These are phyloP conservation scores for Chaenogobius annularis DNA, from an alignment of 2,113 vertebrate species.

Conservation along the genomic window DNA sequence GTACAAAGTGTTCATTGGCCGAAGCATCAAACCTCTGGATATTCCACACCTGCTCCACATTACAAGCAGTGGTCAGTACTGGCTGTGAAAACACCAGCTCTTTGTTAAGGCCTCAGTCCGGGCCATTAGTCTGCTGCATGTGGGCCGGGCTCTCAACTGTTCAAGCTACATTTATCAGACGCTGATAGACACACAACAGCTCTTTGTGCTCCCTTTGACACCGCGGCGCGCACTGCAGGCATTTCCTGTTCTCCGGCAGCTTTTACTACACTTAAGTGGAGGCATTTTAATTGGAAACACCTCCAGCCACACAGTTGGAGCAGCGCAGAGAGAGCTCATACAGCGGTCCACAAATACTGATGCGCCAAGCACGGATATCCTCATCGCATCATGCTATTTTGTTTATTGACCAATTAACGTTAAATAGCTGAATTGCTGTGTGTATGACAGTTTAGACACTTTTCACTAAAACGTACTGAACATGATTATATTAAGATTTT, in stretches of 20 bases:
- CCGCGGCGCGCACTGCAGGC: conserved; percentile 51
- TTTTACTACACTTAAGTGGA: conserved; percentile 70
- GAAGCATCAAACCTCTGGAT: conserved; percentile 75
- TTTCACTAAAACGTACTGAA: too few species aligned
- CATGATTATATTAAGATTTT: too few species aligned
- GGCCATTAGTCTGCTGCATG: conserved; percentile 58
- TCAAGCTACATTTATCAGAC: conserved; percentile 68
- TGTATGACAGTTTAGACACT: too few species aligned
- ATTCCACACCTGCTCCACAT: conserved; percentile 76
- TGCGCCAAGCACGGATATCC: conserved; percentile 16
- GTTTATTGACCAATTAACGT: too few species aligned
- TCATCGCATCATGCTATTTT: conserved; percentile 20
- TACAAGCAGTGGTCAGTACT: conserved; percentile 59
- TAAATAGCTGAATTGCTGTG: too few species aligned
- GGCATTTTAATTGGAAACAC: conserved; percentile 77
- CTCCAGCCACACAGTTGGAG: conserved; percentile 47
- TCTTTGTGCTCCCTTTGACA: conserved; percentile 67
- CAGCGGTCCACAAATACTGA: conserved; percentile 36
- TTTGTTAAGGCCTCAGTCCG: conserved; percentile 58
- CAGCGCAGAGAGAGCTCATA: conserved; percentile 32
- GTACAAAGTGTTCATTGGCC: conserved; percentile 63
- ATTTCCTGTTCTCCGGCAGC: conserved; percentile 65
- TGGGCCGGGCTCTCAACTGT: conserved; percentile 48
- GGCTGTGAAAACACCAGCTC: conserved; percentile 67
- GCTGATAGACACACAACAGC: conserved; percentile 67